A percentile compares a stretch with the other conserved stretches of the same genome.
These are phyloP conservation scores for Hirudinaria manillensis DNA, from an alignment of 2,888 invertebrate species.

Conservation along the genomic window DNA sequence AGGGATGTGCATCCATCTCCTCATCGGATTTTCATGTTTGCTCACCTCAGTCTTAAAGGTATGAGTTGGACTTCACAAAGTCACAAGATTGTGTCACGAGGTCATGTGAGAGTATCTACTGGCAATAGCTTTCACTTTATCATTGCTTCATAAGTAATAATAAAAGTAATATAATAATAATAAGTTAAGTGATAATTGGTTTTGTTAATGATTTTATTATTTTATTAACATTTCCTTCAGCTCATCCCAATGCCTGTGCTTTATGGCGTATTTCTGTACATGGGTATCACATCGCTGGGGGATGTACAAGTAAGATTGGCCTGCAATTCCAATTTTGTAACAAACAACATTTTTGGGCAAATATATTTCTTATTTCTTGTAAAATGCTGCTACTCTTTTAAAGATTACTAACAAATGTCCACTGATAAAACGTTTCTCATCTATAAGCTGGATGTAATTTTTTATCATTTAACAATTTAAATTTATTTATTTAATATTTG, in stretches of 20 bases:
- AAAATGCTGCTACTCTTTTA: too few relatives aligned
- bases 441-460: too few relatives aligned
- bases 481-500: too few relatives aligned
- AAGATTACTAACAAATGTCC: too few relatives aligned
- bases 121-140: neutral
- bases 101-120: too few relatives aligned
- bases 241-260: slow-evolving; percentile 40
- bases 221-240: slow-evolving; percentile 30
- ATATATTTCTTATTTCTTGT: neutral
- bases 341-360: too few relatives aligned
- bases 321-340: neutral
- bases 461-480: too few relatives aligned
- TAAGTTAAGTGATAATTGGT: neutral
- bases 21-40: slow-evolving; percentile 85
- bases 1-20: slow-evolving; percentile 82
- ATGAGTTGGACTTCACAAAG: too few relatives aligned
- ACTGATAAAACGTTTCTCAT: too few relatives aligned
- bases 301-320: slow-evolving; percentile 61
- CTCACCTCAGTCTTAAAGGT: slow-evolving; percentile 74
- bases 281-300: slow-evolving; percentile 88
- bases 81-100: too few relatives aligned
- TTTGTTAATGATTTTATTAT: slow-evolving; percentile 5
- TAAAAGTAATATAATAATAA: neutral
- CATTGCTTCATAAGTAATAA: neutral
- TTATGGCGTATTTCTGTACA: slow-evolving; percentile 53